phyloP scores from a whole-genome alignment of 2,888 invertebrate genomes.

The Rhamphomyia laevipes region DNA sequence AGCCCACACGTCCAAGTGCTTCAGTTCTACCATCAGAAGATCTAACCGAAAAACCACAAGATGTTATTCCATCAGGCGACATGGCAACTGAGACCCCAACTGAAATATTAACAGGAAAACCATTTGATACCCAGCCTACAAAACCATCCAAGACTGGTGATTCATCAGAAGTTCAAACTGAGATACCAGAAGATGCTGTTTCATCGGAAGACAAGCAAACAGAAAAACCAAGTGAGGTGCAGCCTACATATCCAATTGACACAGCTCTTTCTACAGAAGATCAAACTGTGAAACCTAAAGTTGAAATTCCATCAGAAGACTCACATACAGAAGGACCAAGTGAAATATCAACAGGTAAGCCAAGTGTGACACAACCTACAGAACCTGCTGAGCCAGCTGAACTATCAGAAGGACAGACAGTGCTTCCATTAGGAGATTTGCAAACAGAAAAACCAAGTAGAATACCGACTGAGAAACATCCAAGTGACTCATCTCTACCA shows the following conservation, averaged over 20 bases:
- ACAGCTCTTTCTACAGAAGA: neutral
- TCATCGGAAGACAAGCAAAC: neutral
- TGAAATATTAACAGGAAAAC: conserved; percentile 9
- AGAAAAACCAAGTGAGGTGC: neutral
- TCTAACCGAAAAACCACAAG: conserved; percentile 1
- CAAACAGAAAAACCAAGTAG: conserved; percentile 15
- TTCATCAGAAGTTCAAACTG: conserved; percentile 17
- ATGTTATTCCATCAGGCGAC: neutral
- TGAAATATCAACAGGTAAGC: too few species aligned
- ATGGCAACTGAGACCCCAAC: neutral
- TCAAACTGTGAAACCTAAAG: neutral
- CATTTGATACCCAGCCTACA: neutral
- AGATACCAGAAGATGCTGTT: conserved; percentile 4
- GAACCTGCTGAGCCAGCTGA: neutral
- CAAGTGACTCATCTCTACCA: too few species aligned
- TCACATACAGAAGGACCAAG: neutral
- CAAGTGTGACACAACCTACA: neutral
- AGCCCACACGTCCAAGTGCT: neutral
- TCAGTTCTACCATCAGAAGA: conserved; percentile 1
- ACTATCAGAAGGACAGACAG: neutral
- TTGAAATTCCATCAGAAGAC: neutral
- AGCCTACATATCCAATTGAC: neutral
- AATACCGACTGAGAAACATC: neutral
- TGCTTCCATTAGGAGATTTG: conserved; percentile 12
- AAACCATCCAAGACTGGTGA: conserved; percentile 7